phyloP scores from a whole-genome alignment of 2,113 vertebrate genomes.

The Brachyistius frenatus region DNA sequence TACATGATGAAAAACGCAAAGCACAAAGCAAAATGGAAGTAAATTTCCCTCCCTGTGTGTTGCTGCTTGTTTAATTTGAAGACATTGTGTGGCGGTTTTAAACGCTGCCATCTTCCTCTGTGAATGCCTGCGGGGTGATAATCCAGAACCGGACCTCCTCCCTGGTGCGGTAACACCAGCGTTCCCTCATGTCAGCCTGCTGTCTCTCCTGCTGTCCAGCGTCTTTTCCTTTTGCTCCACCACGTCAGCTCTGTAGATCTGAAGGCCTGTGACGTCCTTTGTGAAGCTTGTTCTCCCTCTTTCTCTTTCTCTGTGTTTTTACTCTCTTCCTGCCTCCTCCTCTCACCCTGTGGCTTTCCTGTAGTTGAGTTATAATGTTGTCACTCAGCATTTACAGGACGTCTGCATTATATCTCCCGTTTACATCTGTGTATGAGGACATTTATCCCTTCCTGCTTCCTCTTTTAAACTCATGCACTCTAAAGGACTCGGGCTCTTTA shows the following conservation, averaged over 20 bases:
- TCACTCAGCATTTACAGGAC: not conserved
- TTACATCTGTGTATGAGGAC: not conserved
- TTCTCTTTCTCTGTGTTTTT: not conserved
- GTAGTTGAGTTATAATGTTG: not conserved
- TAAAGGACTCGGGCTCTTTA: not conserved
- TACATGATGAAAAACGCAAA: too few species aligned
- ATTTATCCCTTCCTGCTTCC: not conserved
- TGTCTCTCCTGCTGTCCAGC: too few species aligned
- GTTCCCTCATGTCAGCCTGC: constrained; percentile 3
- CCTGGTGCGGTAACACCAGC: constrained; percentile 1
- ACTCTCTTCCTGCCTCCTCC: not conserved
- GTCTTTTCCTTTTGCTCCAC: too few species aligned
- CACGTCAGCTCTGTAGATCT: not conserved
- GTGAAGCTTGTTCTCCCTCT: not conserved
- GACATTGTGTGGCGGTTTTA: constrained; percentile 2
- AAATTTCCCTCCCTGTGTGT: not conserved
- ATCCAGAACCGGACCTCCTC: not conserved
- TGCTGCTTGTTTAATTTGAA: constrained; percentile 39
- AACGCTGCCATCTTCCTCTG: constrained; percentile 16
- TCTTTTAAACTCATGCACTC: not conserved
- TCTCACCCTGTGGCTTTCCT: not conserved
- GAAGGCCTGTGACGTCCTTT: not conserved
- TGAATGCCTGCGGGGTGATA: constrained; percentile 8
- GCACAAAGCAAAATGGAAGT: not conserved
- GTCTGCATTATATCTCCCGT: not conserved